A percentile compares a stretch with the other conserved stretches of the same genome.
Conservation (phyloP, 2,797 vertebrate genomes). For the Acipenser transmontanus region DNA sequence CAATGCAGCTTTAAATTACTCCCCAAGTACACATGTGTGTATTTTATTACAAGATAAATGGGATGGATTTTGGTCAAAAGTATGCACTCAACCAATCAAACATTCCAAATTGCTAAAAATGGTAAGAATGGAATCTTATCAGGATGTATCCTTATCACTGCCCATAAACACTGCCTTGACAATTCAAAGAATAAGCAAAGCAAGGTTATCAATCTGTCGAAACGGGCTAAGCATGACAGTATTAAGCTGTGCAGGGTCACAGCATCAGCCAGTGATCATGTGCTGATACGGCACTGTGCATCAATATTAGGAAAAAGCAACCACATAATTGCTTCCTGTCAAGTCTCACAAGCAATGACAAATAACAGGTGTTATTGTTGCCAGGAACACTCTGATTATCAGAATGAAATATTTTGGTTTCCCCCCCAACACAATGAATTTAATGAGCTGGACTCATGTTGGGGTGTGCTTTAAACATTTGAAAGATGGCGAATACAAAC, state of each 20-base stretch:
- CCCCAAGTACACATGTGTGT: no score
- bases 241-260: slow-evolving; percentile 24
- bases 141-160: slow-evolving; percentile 24
- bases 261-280: slow-evolving; percentile 18
- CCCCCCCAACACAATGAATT: no score
- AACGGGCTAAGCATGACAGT: slow-evolving; percentile 14
- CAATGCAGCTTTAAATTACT: no score
- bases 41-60: no score
- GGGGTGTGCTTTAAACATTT: no score
- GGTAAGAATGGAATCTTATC: slow-evolving; percentile 29
- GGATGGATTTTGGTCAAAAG: no score
- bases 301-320: slow-evolving; percentile 21
- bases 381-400: slow-evolving; percentile 11
- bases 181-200: slow-evolving; percentile 30
- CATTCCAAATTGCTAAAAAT: slow-evolving; percentile 19
- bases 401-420: slow-evolving; percentile 1
- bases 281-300: slow-evolving; percentile 20
- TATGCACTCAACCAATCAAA: no score
- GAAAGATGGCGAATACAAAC: no score
- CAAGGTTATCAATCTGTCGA: slow-evolving; percentile 27
- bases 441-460: no score
- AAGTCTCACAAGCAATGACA: slow-evolving; percentile 9
- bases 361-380: slow-evolving; percentile 13
- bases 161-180: slow-evolving; percentile 24
- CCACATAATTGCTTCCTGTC: slow-evolving; percentile 20